Evolutionary conservation across 2,797 vertebrate species (phyloP).

Genomic region (Ptychobarbus kaznakovi): DNA sequence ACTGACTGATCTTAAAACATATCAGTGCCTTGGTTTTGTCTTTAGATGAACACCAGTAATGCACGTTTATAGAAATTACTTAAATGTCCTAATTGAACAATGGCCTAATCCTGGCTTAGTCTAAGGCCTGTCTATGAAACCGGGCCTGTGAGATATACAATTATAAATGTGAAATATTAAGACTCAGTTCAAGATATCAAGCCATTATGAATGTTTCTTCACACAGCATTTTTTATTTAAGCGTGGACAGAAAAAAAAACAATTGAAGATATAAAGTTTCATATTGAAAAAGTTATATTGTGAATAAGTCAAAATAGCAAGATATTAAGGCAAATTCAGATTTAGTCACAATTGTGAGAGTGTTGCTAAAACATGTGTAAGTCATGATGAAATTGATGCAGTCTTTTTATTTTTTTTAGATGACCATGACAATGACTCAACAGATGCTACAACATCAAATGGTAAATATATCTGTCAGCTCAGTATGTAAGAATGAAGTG

Average conservation of each 20-base stretch:
- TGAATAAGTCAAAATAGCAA: not conserved
- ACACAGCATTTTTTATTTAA: not conserved
- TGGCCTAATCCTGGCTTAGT: no score
- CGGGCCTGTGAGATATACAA: no score
- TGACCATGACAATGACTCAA: slow-evolving; percentile 46
- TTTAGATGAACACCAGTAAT: no score
- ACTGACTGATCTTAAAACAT: no score
- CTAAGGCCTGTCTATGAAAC: no score
- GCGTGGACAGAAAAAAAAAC: not conserved
- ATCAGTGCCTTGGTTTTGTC: no score
- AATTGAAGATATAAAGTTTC: not conserved
- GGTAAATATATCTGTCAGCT: slow-evolving; percentile 37
- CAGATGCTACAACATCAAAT: slow-evolving; percentile 37
- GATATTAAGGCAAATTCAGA: not conserved
- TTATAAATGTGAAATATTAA: no score
- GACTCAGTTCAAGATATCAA: no score
- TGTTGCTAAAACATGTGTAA: not conserved
- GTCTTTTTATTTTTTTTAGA: slow-evolving; percentile 28
- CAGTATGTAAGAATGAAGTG: not conserved
- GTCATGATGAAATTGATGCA: not conserved
- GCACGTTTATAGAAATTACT: no score
- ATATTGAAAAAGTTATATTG: not conserved
- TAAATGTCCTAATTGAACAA: no score
- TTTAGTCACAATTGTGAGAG: not conserved
- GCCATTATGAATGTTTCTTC: not conserved